Base-by-base conservation (phyloP, 2,113 vertebrate species). In the Amphiprion percula region DNA sequence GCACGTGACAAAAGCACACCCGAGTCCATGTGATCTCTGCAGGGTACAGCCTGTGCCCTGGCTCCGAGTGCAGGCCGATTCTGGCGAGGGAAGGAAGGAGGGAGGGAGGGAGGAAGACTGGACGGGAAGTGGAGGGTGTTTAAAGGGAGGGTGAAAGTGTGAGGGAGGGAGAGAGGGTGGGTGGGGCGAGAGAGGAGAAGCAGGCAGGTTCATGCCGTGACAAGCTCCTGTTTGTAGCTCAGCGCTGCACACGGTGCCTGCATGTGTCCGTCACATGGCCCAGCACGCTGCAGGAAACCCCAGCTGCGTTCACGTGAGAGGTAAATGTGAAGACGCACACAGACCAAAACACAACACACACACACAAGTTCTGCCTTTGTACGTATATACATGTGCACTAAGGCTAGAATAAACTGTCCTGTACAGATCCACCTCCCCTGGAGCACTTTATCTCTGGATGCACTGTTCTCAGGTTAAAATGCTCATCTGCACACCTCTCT, bases 241-340 rank as follows among this genome's bases (percentile, higher is more conserved):
- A 12, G 54, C 2, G 53, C 87, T 56, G 85, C 93, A 92, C 92
- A 93, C 79, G 79, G 91, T 50, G 30, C 64, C 72, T 30, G 88
- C 93, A 90, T 93, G 93, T 93, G 92, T 93, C 67, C 17, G 54
- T 95, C 94, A 95, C 93, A 93, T 92, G 91, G 91, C 65, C 46
- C 37, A 0, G 64, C 91, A 90, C 69, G 60, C 86, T 80, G 88
- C 77, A 81, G 69, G 84, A 77, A 79, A 79, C 75, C 28, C 77
- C 67, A 30, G 54, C 62, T n/a, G 24, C 4, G 66, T 73, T 83
- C 93, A 94, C 79, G 76, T 91, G 89, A 90, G 82, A 47, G 5
- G 54, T 26, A 87, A 82, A 86, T 87, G 82, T 83, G 79, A 56
- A 75, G 52, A 37, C 41, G n/a, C 41, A 21, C 39, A 21, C 58